Conservation (phyloP, 2,797 vertebrate species). For the Sebastes melanostomus region DNA sequence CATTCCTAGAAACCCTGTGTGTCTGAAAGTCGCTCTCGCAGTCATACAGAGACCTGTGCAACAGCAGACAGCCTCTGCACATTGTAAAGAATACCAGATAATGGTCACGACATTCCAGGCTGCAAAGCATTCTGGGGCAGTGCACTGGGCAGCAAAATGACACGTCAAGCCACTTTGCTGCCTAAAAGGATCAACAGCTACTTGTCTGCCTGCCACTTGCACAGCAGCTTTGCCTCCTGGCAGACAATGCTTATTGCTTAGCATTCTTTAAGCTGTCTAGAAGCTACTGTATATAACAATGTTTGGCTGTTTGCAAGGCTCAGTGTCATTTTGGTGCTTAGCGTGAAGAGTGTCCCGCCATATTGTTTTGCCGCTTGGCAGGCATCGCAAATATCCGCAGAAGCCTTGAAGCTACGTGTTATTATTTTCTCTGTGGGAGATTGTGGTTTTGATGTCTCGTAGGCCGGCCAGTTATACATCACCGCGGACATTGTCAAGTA, state of each 20-base stretch:
- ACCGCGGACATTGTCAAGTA: neutral
- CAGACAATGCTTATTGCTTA: constrained; percentile 33
- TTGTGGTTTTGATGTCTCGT: neutral
- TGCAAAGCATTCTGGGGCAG: constrained; percentile 52
- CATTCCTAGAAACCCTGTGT: neutral
- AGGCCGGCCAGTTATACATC: neutral
- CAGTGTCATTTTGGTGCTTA: constrained; percentile 31
- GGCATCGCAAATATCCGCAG: constrained; percentile 25
- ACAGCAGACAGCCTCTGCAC: neutral
- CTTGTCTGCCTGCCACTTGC: constrained; percentile 42
- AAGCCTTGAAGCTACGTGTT: constrained; percentile 30
- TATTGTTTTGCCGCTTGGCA: constrained; percentile 45
- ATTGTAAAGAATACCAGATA: constrained; percentile 22
- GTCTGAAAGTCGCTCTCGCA: neutral
- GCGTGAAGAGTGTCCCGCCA: neutral
- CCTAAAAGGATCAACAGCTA: constrained; percentile 47
- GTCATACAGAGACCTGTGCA: neutral
- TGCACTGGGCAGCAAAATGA: constrained; percentile 43
- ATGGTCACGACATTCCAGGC: constrained; percentile 42
- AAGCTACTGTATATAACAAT: constrained; percentile 29
- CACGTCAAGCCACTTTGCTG: constrained; percentile 43
- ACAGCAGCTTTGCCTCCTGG: constrained; percentile 35
- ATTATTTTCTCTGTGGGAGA: constrained; percentile 28
- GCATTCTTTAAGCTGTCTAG: constrained; percentile 46
- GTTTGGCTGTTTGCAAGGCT: constrained; percentile 37